Evolutionary conservation across 2,113 vertebrate species (phyloP), one percentile per base, ranked within the genome.

Genomic region (Melanerpes formicivorus): DNA sequence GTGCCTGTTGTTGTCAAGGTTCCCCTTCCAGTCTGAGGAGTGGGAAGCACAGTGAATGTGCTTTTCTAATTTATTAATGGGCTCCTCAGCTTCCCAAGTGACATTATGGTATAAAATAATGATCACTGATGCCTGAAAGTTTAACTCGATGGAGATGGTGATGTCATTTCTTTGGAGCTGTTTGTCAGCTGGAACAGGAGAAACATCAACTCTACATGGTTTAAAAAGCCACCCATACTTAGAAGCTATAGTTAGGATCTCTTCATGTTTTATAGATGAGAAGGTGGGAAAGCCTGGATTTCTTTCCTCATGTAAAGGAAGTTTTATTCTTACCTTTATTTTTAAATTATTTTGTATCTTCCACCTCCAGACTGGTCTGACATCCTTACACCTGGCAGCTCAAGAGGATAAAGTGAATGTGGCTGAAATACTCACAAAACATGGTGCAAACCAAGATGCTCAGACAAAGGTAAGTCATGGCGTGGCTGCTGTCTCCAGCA

Each of bases 371-470:
- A 99, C 98, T 48, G 99, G 99, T 65, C 97, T 99, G 94, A 99
- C 98, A 18, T 98, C 99, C 70, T 97, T 99, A 93, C 99, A 99
- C 96, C 98, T 99, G 42, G 98, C 99, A 48, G 99, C 99, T 71
- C 99, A 99, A 93, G 99, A 99, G 91, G 99, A 99, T 94, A 99
- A 98, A 97, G 98, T 99, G 69, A 97, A 97, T 3, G 98, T 99
- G 30, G 98, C 98, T 0, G 98, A 99, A 69, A 98, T 99, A 69
- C 97, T 99, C 30, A 96, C 97, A 77, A 98, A 97, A 77, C 96
- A 99, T 0, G 98, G 97, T 37, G 98, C 98, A 54, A 98, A 98
- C 95, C 96, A 98, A n/a, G 98, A 99, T 86, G 98, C 99, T 63
- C 99, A 98, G 95, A 99, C 99, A 26, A 99, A 99, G 98, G 99